Percentiles rank a stretch among this genome's conserved stretches.
Conservation (phyloP, 2,888 invertebrate genomes). For the Melikaiella ostensackeni region DNA sequence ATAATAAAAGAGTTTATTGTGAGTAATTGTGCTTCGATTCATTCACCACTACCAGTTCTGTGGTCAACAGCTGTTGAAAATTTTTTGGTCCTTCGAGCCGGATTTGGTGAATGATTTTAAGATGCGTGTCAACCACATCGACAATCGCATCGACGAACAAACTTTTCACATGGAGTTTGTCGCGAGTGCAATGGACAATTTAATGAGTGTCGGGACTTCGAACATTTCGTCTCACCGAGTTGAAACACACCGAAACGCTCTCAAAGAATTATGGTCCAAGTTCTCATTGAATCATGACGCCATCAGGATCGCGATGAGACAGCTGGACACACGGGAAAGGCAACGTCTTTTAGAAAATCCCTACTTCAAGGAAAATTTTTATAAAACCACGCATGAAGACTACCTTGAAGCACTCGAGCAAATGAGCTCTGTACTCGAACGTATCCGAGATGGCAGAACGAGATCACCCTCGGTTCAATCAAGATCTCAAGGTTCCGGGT, state of each 20-base stretch:
- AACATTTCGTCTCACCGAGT: background rate
- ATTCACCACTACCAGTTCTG: too few species aligned
- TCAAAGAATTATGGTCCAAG: background rate
- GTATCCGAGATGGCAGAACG: background rate
- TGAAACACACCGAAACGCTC: background rate
- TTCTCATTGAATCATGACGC: background rate
- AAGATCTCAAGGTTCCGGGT: slow-evolving; percentile 12
- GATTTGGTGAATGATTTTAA: too few species aligned
- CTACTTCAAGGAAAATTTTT: background rate
- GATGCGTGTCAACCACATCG: background rate
- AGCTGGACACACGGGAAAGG: background rate
- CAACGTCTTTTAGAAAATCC: background rate
- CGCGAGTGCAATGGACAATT: slow-evolving; percentile 1
- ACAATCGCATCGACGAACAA: background rate
- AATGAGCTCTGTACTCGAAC: background rate
- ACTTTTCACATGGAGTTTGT: background rate
- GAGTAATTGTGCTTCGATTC: too few species aligned
- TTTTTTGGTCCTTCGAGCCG: too few species aligned
- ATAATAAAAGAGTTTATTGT: too few species aligned
- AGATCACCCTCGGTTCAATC: too few species aligned
- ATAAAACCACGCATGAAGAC: background rate
- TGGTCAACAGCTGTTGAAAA: too few species aligned
- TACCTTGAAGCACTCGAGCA: slow-evolving; percentile 13
- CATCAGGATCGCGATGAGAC: background rate
- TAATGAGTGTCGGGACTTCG: background rate